phyloP scores from a whole-genome alignment of 1,140 invertebrate species.

The Pseudomyrmex dendroicus region DNA sequence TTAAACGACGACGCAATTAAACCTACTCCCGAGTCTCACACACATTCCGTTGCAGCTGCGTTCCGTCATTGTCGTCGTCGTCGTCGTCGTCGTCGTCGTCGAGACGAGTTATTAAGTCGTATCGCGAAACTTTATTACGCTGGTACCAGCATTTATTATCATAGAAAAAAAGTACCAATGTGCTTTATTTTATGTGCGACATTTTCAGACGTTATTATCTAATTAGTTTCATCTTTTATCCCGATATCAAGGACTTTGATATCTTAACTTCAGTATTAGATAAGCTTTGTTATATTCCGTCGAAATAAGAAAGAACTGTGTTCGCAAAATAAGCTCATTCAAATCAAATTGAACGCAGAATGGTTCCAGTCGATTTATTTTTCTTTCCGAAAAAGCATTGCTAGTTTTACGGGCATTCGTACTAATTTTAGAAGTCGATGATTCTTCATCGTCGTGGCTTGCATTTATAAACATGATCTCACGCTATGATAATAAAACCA shows the following conservation, averaged over 20 bases:
- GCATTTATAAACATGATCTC: constrained; percentile 68
- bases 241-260: neutral
- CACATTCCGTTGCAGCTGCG: constrained; percentile 19
- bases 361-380: no score
- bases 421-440: constrained; percentile 64
- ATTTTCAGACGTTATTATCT: neutral
- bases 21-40: constrained; percentile 35
- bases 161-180: neutral
- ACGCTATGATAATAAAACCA: constrained; percentile 57
- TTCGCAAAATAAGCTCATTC: no score
- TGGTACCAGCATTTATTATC: neutral
- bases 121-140: constrained; percentile 6
- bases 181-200: neutral
- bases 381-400: neutral
- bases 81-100: constrained; percentile 1
- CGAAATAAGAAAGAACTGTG: neutral
- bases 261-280: neutral
- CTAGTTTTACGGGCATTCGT: constrained; percentile 24
- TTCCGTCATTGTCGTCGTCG: neutral
- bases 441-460: constrained; percentile 42
- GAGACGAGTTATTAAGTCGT: constrained; percentile 28
- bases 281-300: neutral
- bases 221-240: neutral
- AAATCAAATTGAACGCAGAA: neutral
- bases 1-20: constrained; percentile 52